These are phyloP conservation scores for Parthenolecanium corni DNA, from an alignment of 2,888 invertebrate species.

Conservation along the genomic window DNA sequence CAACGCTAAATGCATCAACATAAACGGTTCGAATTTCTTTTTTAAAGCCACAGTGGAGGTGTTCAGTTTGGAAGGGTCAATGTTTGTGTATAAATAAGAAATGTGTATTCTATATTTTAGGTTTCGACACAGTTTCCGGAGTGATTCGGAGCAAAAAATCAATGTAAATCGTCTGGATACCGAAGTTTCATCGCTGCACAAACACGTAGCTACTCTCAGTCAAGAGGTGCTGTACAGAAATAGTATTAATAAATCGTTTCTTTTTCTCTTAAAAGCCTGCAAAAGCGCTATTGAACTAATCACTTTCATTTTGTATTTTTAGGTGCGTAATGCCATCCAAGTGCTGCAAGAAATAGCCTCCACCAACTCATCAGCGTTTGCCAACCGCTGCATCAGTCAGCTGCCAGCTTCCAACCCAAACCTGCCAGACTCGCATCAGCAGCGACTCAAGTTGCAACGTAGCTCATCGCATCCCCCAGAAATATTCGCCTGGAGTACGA, in stretches of 20 bases:
- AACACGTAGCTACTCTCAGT: constrained; percentile 74
- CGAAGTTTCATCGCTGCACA: constrained; percentile 68
- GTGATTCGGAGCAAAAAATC: constrained; percentile 35
- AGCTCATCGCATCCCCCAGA: constrained; percentile 77
- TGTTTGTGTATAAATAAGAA: too few species aligned
- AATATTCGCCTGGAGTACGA: constrained; percentile 60
- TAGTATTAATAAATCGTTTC: too few species aligned
- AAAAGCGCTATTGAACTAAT: neutral
- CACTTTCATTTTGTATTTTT: constrained; percentile 17
- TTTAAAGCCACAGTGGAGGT: too few species aligned
- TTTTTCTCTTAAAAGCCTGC: neutral
- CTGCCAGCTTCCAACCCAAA: constrained; percentile 68
- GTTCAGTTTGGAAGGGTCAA: too few species aligned
- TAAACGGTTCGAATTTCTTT: too few species aligned
- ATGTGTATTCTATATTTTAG: neutral
- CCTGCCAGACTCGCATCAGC: constrained; percentile 41
- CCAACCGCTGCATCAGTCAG: constrained; percentile 42
- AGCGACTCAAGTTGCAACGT: constrained; percentile 48
- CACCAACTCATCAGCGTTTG: constrained; percentile 36
- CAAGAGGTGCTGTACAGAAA: too few species aligned
- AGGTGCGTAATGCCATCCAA: constrained; percentile 73
- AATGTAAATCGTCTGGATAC: constrained; percentile 64
- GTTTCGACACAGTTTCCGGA: constrained; percentile 26
- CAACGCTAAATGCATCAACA: too few species aligned
- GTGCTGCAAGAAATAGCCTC: constrained; percentile 71